Conservation (phyloP, 2,113 vertebrate species). For the Apteryx mantelli region DNA sequence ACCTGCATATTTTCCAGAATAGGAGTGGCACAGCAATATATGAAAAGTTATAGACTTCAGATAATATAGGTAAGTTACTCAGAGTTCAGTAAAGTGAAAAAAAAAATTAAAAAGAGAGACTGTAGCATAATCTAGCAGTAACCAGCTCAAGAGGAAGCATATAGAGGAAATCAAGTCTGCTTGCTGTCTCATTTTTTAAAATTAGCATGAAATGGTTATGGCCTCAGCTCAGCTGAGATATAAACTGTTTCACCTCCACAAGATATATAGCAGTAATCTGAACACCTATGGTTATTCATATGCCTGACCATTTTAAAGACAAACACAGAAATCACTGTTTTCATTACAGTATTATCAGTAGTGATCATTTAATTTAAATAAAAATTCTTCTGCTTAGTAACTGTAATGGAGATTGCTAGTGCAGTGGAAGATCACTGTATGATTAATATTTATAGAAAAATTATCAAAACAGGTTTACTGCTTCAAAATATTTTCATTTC, state of each 20-base stretch:
- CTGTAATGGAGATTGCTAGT: background rate
- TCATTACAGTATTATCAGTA: background rate
- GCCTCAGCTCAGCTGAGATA: background rate
- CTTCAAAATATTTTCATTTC: background rate
- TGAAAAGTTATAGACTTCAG: background rate
- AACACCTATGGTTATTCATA: background rate
- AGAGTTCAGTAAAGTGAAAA: background rate
- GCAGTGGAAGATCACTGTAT: background rate
- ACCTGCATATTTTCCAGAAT: background rate
- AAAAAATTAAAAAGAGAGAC: too few species aligned
- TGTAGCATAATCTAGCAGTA: background rate
- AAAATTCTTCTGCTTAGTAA: background rate
- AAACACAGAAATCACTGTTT: background rate
- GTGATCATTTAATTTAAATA: background rate
- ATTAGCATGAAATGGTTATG: conserved; percentile 4
- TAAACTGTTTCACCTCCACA: conserved; percentile 10
- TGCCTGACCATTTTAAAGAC: background rate
- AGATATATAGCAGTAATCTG: background rate
- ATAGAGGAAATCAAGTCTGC: background rate
- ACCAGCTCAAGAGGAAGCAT: background rate
- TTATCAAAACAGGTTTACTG: background rate
- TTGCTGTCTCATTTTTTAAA: background rate
- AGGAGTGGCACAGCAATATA: background rate
- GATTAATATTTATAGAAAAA: background rate
- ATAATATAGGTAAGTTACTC: background rate